Conservation (phyloP, 2,113 vertebrate genomes). For the Bettongia penicillata region DNA sequence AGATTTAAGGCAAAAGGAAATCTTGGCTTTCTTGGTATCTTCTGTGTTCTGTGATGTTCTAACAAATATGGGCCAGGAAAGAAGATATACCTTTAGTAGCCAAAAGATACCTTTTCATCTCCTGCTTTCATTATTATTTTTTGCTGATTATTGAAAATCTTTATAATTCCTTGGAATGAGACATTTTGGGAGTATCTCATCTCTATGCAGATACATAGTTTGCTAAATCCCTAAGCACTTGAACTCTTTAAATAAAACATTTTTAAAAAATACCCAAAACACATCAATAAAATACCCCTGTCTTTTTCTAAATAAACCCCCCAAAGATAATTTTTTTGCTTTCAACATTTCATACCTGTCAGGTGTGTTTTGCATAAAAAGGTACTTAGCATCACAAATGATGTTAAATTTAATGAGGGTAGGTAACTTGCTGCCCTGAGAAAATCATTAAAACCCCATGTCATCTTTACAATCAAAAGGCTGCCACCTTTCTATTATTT, state of each 20-base stretch:
- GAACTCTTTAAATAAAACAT: slow-evolving; percentile 36
- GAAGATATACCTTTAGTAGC: not conserved
- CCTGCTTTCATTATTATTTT: not conserved
- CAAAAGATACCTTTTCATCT: not conserved
- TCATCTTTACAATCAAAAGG: slow-evolving; percentile 72
- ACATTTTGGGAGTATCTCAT: not conserved
- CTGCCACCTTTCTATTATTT: slow-evolving; percentile 71
- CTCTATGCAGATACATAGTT: not conserved
- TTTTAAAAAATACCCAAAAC: slow-evolving; percentile 51
- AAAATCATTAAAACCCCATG: slow-evolving; percentile 75
- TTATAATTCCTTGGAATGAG: slow-evolving; percentile 1
- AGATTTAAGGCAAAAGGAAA: not conserved
- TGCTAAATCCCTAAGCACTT: not conserved
- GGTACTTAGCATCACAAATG: slow-evolving; percentile 60
- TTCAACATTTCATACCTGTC: slow-evolving; percentile 48
- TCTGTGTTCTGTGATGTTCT: not conserved
- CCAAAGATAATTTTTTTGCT: not conserved
- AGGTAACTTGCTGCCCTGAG: slow-evolving; percentile 68
- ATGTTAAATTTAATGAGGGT: slow-evolving; percentile 72
- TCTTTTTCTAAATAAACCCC: not conserved
- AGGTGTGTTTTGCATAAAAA: slow-evolving; percentile 72
- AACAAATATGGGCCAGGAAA: not conserved
- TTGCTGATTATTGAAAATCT: not conserved
- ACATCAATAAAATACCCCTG: not conserved
- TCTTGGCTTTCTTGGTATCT: not conserved